Conservation (phyloP, 1,140 invertebrate species). For the Carposina sasakii region DNA sequence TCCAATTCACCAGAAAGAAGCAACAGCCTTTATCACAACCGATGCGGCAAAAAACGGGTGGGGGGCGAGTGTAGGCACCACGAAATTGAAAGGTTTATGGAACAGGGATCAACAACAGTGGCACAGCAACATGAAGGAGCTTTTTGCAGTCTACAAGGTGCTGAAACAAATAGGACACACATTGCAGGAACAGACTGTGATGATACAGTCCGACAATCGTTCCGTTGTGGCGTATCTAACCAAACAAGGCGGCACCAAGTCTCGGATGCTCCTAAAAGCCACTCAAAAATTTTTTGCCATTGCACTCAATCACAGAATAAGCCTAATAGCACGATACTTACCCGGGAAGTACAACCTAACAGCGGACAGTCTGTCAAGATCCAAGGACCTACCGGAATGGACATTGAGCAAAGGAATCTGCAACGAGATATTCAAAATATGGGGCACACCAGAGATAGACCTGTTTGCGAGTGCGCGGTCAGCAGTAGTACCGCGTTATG, state of each 20-base stretch:
- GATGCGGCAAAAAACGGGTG: not conserved
- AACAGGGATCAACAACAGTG: constrained; percentile 6
- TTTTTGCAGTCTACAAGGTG: constrained; percentile 23
- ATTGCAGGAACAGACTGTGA: constrained; percentile 11
- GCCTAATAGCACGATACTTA: constrained; percentile 20
- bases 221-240: constrained; percentile 25
- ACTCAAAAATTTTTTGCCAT: too few relatives aligned
- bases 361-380: constrained; percentile 26
- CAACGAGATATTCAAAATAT: constrained; percentile 15
- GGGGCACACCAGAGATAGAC: constrained; percentile 31
- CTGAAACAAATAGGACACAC: constrained; percentile 8
- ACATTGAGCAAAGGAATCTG: constrained; percentile 9
- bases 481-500: constrained; percentile 24
- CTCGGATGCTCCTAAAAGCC: too few relatives aligned
- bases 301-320: constrained; percentile 6
- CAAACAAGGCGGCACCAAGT: constrained; percentile 27
- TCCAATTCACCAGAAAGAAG: not conserved
- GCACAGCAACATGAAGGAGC: constrained; percentile 33
- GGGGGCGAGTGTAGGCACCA: not conserved
- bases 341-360: constrained; percentile 26
- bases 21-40: not conserved
- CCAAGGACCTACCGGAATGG: constrained; percentile 20
- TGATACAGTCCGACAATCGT: constrained; percentile 34
- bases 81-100: not conserved
- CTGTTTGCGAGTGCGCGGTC: constrained; percentile 26